Evolutionary conservation across 2,113 vertebrate species (phyloP).

Genomic region (Stercorarius parasiticus): DNA sequence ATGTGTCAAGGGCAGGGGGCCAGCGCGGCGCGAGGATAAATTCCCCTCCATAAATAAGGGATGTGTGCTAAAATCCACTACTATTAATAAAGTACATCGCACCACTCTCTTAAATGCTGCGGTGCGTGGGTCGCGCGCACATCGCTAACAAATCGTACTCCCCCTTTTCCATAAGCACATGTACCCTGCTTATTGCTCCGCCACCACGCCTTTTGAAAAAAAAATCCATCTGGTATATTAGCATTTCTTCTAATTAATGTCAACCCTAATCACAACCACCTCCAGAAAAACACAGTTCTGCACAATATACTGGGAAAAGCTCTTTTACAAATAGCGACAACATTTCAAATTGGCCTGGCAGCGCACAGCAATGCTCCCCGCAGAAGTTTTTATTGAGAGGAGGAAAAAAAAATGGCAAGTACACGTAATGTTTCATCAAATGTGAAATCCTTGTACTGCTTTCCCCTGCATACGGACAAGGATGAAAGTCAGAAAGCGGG

Average conservation of each 20-base stretch:
- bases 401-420: neutral
- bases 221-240: conserved; percentile 47
- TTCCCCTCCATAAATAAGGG: neutral
- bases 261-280: conserved; percentile 39
- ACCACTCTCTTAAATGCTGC: neutral
- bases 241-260: conserved; percentile 48
- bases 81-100: neutral
- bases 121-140: neutral
- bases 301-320: neutral
- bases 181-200: neutral
- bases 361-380: neutral
- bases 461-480: neutral
- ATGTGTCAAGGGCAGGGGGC: neutral
- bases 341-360: neutral
- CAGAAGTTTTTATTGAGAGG: neutral
- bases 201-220: neutral
- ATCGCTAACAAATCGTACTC: neutral
- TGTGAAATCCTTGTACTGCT: too few relatives aligned
- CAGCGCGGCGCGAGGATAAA: neutral
- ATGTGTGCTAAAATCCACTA: neutral
- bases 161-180: neutral
- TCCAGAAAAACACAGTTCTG: neutral
- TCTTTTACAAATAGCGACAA: neutral
- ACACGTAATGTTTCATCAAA: neutral
- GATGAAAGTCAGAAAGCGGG: neutral